Evolutionary conservation across 2,113 vertebrate genomes (phyloP).

Genomic region (Erythrocercus mccallii): DNA sequence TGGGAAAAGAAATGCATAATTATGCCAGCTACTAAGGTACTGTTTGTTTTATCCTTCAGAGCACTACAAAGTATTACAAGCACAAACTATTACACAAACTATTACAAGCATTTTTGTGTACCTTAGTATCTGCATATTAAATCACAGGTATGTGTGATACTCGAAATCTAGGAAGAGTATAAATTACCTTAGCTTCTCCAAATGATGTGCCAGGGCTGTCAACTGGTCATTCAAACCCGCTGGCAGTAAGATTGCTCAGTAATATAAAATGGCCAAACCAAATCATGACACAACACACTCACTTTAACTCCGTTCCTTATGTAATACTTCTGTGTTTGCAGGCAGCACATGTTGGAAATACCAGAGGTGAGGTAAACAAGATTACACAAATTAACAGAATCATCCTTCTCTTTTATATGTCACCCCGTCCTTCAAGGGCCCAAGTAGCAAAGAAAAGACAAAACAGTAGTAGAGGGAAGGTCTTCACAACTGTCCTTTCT

Average conservation of each 20-base stretch:
- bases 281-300: fast-evolving
- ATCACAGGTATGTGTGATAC: background rate
- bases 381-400: background rate
- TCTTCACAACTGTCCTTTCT: constrained; percentile 49
- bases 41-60: background rate
- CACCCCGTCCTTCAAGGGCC: background rate
- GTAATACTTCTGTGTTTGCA: background rate
- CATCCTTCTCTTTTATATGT: background rate
- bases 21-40: background rate
- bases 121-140: background rate
- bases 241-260: background rate
- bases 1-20: constrained; percentile 49
- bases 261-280: background rate
- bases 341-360: background rate
- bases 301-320: background rate
- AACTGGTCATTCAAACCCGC: background rate
- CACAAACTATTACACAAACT: constrained; percentile 2
- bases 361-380: background rate
- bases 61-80: background rate
- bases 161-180: background rate
- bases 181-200: background rate
- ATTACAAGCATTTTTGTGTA: background rate
- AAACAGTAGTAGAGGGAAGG: background rate
- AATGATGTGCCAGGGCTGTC: background rate
- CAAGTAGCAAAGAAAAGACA: background rate